Conservation (phyloP, 2,797 vertebrate species). For the Dicrostonyx torquatus region DNA sequence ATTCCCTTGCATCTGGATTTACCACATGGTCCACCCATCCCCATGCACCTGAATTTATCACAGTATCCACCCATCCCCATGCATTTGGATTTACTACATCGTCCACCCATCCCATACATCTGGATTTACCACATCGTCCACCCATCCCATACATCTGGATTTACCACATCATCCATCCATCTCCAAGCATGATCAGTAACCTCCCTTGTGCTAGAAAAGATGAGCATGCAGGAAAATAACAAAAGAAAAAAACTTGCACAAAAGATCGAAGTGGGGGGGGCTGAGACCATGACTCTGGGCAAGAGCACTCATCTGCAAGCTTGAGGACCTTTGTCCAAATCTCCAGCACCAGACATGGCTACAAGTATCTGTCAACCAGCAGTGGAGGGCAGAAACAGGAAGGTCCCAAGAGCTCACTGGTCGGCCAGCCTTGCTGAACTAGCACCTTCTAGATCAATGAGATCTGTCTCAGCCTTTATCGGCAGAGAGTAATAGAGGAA, state of each 20-base stretch:
- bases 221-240: constrained; percentile 10
- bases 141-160: background rate
- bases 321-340: background rate
- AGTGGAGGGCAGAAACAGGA: background rate
- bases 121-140: background rate
- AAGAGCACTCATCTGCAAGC: background rate
- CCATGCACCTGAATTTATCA: no score
- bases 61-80: background rate
- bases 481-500: background rate
- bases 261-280: background rate
- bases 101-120: background rate
- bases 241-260: background rate
- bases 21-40: no score
- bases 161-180: background rate
- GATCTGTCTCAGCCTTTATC: background rate
- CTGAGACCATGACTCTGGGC: background rate
- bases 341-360: background rate
- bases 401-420: background rate
- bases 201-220: background rate
- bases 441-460: background rate
- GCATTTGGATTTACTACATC: background rate
- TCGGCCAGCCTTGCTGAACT: background rate
- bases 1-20: no score
- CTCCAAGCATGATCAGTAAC: background rate
- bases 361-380: background rate